Evolutionary conservation across 37 sponge, comb jelly and placozoan species (phyloP).

Genomic region (Beroe ovata): DNA sequence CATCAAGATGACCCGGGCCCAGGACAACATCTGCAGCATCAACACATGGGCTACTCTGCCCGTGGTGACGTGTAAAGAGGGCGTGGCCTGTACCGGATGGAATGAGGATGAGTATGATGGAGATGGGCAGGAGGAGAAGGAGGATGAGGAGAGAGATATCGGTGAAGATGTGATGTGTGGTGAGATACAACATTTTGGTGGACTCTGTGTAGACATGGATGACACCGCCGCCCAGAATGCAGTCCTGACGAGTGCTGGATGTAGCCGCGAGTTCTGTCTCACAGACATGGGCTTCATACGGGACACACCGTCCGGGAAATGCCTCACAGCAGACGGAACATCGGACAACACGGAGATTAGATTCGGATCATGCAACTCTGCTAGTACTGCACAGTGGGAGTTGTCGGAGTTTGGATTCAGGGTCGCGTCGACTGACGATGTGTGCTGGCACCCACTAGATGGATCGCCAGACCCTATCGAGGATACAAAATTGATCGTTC

Average conservation of each 20-base stretch:
- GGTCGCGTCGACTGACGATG: neutral
- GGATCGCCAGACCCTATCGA: neutral
- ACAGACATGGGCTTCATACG: conserved; percentile 5
- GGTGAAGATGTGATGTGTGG: conserved; percentile 30
- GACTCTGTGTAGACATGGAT: conserved; percentile 38
- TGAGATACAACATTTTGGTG: conserved; percentile 46
- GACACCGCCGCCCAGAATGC: neutral
- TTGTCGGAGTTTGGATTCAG: neutral
- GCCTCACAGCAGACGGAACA: neutral
- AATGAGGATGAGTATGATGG: conserved; percentile 1
- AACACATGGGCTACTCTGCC: neutral
- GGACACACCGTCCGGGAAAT: neutral
- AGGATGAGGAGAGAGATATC: neutral
- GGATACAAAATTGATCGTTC: neutral
- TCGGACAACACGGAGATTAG: neutral
- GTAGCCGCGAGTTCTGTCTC: conserved; percentile 25
- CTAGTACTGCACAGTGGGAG: neutral
- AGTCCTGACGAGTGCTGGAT: conserved; percentile 15
- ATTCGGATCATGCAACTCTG: neutral
- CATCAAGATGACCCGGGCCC: conserved; percentile 48
- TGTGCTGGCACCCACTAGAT: conserved; percentile 1
- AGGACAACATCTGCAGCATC: conserved; percentile 61
- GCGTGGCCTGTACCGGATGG: conserved; percentile 21
- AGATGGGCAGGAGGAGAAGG: neutral
- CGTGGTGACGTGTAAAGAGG: neutral